These are phyloP conservation scores for Cromileptes altivelis DNA, from an alignment of 2,113 vertebrate species.

Conservation along the genomic window DNA sequence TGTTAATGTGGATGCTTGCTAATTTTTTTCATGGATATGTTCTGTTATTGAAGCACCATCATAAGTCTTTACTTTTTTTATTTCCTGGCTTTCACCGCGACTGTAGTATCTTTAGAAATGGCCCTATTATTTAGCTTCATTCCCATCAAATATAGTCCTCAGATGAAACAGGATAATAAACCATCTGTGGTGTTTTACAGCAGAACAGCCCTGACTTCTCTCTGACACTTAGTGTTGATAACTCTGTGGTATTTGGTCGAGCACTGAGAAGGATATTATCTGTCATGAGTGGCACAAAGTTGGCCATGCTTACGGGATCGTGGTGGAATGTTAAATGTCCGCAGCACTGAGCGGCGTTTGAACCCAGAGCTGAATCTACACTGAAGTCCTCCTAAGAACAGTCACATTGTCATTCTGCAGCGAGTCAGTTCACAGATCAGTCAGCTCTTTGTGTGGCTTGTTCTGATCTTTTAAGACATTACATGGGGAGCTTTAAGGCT, in stretches of 20 bases:
- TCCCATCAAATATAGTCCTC: neutral
- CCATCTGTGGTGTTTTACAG: neutral
- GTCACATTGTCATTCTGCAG: conserved; percentile 46
- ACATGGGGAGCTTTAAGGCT: conserved; percentile 11
- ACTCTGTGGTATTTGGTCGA: conserved; percentile 26
- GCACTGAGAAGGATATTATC: conserved; percentile 33
- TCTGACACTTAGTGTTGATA: neutral
- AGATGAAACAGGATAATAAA: neutral
- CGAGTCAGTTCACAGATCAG: conserved; percentile 29
- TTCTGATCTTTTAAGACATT: conserved; percentile 36
- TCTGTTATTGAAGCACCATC: neutral
- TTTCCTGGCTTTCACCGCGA: neutral
- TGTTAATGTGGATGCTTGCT: neutral
- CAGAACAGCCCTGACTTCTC: neutral
- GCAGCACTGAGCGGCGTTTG: conserved; percentile 20
- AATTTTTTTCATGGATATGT: neutral
- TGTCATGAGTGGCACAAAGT: conserved; percentile 32
- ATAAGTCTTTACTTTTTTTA: neutral
- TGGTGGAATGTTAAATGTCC: conserved; percentile 38
- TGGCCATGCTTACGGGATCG: conserved; percentile 4
- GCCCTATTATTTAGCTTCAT: neutral
- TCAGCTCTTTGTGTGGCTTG: conserved; percentile 36
- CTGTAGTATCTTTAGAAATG: neutral
- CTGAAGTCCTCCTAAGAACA: conserved; percentile 31
- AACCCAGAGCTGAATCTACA: conserved; percentile 4